Base-by-base conservation (phyloP, 2,888 invertebrate species). In the Philaethria dido region DNA sequence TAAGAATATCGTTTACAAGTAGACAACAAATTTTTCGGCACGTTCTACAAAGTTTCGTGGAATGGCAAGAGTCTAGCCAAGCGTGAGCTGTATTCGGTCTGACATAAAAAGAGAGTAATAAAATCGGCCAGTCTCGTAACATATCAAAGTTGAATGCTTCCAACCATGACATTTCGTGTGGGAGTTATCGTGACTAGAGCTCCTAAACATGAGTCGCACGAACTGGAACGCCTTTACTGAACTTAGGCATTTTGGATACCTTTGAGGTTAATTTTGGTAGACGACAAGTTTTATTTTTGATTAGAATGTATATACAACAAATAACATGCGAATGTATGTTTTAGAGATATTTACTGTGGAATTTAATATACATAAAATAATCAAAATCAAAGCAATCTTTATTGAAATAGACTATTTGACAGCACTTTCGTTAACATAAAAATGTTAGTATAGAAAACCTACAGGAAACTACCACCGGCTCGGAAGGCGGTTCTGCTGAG, bases 131-230 rank as follows among this genome's bases (percentile, higher is more conserved):
- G 60, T 29, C 61, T 61, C 57, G 54, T 68, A 62, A 66, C 69
- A 63, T 71, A 66, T 60, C 29, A 66, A 25, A 52, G 55, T 63
- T 69, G 70, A 69, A 72, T 68, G 72, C 62, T 62, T 60, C 61
- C 72, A 74, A 68, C 77, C 77, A 67, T 78, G 78, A 78, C 78
- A 78, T 79, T 78, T 80, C 77, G 73, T 74, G 77, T 69, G 68
- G 64, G 48, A 54, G 64, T 60, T 67, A 25, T 59, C 73, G 72
- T 73, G 73, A 71, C 72, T 64, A 59, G 65, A 55, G 65, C 68
- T 52, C 67, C 69, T 71, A 62, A 70, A 20, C 69, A 55, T 42
- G 55, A 54, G 47, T 52, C 60, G 72, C 72, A 74, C 75, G 76
- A 74, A 73, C 48, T 55, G 62, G 59, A 68, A 62, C 66, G 71